phyloP scores from a whole-genome alignment of 2,888 invertebrate species.

The Pollenia labialis region DNA sequence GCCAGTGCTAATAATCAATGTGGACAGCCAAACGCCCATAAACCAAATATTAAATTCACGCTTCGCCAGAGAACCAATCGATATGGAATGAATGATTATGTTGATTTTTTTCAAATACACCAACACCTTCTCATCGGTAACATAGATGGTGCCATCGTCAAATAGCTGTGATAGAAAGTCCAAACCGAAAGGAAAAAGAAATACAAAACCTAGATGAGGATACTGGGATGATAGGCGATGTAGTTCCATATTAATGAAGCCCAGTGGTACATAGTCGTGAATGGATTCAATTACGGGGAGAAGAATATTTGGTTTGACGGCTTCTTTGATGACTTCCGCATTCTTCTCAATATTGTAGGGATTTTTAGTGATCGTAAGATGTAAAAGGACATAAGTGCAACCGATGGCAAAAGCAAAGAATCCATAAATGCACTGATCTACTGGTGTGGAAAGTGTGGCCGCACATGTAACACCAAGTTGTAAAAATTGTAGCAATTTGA shows the following conservation, averaged over 20 bases:
- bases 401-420: constrained; percentile 51
- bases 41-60: constrained; percentile 64
- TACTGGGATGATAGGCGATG: constrained; percentile 24
- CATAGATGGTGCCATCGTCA: not conserved
- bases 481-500: constrained; percentile 47
- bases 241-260: constrained; percentile 50
- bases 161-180: constrained; percentile 43
- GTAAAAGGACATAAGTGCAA: constrained; percentile 26
- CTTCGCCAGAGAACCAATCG: constrained; percentile 51
- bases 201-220: not conserved
- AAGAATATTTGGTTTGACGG: not conserved
- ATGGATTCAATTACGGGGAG: constrained; percentile 5
- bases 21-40: constrained; percentile 38
- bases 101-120: constrained; percentile 51
- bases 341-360: not conserved
- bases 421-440: constrained; percentile 49
- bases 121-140: not conserved
- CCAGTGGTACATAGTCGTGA: constrained; percentile 41
- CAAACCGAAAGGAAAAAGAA: constrained; percentile 51
- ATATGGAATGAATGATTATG: constrained; percentile 46
- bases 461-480: constrained; percentile 4
- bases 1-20: constrained; percentile 17
- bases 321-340: not conserved
- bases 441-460: constrained; percentile 16
- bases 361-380: not conserved